phyloP scores from a whole-genome alignment of 2,888 invertebrate genomes.

The Thera obeliscata region DNA sequence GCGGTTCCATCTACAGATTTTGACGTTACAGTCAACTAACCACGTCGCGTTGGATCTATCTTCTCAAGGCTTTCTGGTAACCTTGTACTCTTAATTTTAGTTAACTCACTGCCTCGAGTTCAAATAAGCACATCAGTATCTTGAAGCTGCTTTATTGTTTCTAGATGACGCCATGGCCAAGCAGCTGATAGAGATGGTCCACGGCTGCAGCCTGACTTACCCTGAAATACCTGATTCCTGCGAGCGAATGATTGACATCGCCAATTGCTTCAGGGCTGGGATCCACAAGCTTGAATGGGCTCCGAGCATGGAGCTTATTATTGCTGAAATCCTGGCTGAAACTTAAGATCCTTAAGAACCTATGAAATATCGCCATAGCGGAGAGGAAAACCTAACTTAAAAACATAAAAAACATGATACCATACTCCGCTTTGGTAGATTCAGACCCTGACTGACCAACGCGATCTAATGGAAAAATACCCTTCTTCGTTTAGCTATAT shows the following conservation, averaged over 20 bases:
- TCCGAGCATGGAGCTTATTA: constrained; percentile 55
- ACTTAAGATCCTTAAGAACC: constrained; percentile 33
- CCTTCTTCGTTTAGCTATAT: constrained; percentile 33
- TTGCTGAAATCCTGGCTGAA: constrained; percentile 61
- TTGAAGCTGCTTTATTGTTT: constrained; percentile 16
- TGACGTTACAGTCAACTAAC: no score
- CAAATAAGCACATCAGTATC: not conserved
- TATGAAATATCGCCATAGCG: not conserved
- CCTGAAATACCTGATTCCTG: constrained; percentile 48
- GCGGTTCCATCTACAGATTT: no score
- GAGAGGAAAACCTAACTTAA: no score
- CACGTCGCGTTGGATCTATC: no score
- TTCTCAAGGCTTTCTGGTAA: no score
- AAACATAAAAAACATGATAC: not conserved
- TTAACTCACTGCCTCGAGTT: no score
- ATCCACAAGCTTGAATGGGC: constrained; percentile 67
- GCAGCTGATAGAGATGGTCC: constrained; percentile 56
- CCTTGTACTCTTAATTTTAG: no score
- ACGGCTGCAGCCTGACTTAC: constrained; percentile 48
- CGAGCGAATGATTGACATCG: constrained; percentile 49
- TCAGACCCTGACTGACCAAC: constrained; percentile 3
- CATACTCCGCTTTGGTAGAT: constrained; percentile 4
- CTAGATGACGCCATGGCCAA: constrained; percentile 61
- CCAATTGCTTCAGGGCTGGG: constrained; percentile 63
- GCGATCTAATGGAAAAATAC: constrained; percentile 20